phyloP scores from a whole-genome alignment of 2,113 vertebrate genomes.

The Heterotilapia buettikoferi region DNA sequence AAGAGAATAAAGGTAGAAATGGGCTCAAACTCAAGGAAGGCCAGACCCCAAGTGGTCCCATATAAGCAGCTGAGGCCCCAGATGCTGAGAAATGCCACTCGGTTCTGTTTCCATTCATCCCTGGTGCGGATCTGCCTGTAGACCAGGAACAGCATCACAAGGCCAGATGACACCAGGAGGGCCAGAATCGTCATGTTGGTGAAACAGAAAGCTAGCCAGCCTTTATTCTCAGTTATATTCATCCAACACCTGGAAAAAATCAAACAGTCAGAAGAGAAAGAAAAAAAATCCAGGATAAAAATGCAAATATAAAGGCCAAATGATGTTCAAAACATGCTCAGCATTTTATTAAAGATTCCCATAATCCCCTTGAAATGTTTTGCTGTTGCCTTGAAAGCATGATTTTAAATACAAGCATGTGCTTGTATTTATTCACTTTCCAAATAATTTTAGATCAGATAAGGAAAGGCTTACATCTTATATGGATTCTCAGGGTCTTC shows the following conservation, averaged over 20 bases:
- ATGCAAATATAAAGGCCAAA: neutral
- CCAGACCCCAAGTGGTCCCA: constrained; percentile 68
- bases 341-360: neutral
- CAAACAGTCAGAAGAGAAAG: neutral
- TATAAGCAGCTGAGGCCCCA: constrained; percentile 76
- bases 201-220: constrained; percentile 56
- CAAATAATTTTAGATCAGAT: rapidly evolving
- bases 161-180: constrained; percentile 49
- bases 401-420: neutral
- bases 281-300: neutral
- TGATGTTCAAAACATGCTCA: rapidly evolving
- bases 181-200: constrained; percentile 46
- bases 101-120: constrained; percentile 59
- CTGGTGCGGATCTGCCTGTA: constrained; percentile 51
- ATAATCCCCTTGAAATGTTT: rapidly evolving
- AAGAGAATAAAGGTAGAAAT: constrained; percentile 50
- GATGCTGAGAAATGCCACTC: constrained; percentile 69
- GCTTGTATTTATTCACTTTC: neutral
- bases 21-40: constrained; percentile 52
- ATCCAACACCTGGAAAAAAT: constrained; percentile 72
- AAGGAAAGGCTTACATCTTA: constrained; percentile 55
- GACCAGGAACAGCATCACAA: constrained; percentile 66
- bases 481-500: constrained; percentile 40
- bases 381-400: neutral
- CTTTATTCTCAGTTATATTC: neutral